These are phyloP conservation scores for Thrips palmi DNA, from an alignment of 1,140 invertebrate genomes.

Conservation along the genomic window DNA sequence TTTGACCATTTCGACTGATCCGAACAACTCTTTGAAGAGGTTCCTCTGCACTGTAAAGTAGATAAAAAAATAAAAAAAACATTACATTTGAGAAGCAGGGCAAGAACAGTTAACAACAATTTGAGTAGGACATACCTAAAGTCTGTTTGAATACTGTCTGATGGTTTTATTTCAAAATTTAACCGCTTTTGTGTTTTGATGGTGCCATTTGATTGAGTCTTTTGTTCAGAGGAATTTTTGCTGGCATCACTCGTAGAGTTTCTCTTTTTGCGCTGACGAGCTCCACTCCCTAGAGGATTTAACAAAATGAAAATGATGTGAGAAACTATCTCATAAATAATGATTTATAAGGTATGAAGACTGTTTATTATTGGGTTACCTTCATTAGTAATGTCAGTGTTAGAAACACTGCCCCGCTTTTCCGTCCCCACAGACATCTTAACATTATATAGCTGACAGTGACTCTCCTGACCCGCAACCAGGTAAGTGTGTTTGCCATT, in stretches of 20 bases:
- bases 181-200: slow-evolving; percentile 27
- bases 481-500: slow-evolving; percentile 52
- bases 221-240: no score
- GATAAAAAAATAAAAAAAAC: no score
- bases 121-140: slow-evolving; percentile 32
- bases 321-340: background rate
- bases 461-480: slow-evolving; percentile 79
- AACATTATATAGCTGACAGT: slow-evolving; percentile 75
- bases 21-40: slow-evolving; percentile 72
- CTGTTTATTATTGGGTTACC: background rate
- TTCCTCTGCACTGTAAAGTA: slow-evolving; percentile 39
- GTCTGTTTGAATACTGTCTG: slow-evolving; percentile 64
- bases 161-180: slow-evolving; percentile 47
- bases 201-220: slow-evolving; percentile 22
- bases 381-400: background rate
- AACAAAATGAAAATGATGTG: no score
- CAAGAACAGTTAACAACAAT: slow-evolving; percentile 2
- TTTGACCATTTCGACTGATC: slow-evolving; percentile 50
- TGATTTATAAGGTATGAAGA: background rate
- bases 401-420: no score
- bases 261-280: slow-evolving; percentile 1
- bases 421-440: slow-evolving; percentile 39
- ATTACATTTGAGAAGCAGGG: slow-evolving; percentile 2
- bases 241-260: no score
- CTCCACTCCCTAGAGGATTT: no score